Percentiles rank a stretch among this genome's conserved stretches.
phyloP scores from a whole-genome alignment of 1,140 invertebrate genomes.

The honey bee (Apis mellifera) region Amel_HAv3.1 CM009935.2:4228501-4229000 shows the following conservation, averaged over 20 bases:
- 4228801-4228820: background rate
- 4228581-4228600: background rate
- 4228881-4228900: background rate
- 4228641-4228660: background rate
- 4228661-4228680: background rate
- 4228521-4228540: background rate
- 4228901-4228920: background rate
- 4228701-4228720: background rate
- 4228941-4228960: background rate
- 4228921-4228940: background rate
- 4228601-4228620: background rate
- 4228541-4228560: background rate
- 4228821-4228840: background rate
- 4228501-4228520: background rate
- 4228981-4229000: background rate
- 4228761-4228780: slow-evolving; percentile 4
- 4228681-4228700: background rate
- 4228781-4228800: slow-evolving; percentile 2
- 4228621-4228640: background rate
- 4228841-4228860: background rate
- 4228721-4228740: background rate
- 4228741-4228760: background rate
- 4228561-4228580: background rate
- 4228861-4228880: background rate
- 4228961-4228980: background rate